These are phyloP conservation scores for Hirtodrosophila alboralis DNA, from an alignment of 2,888 invertebrate genomes.

Conservation along the genomic window DNA sequence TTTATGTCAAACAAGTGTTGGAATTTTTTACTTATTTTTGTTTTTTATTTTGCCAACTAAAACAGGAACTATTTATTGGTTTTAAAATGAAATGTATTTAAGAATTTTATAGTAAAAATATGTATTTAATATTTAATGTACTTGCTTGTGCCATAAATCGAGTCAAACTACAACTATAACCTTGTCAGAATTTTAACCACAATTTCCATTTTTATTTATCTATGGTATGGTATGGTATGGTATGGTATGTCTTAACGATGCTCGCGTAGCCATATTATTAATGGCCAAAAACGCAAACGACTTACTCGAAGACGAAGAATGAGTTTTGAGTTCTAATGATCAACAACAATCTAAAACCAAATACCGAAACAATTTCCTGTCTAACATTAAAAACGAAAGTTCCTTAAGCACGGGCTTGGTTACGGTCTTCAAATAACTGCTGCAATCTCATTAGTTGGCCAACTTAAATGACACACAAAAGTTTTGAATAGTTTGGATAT, in stretches of 20 bases:
- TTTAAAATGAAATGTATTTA: background rate
- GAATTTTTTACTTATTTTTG: slow-evolving; percentile 3
- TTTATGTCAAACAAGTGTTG: slow-evolving; percentile 55
- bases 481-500: slow-evolving; percentile 26
- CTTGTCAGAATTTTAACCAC: slow-evolving; percentile 42
- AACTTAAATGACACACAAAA: slow-evolving; percentile 54
- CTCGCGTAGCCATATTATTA: slow-evolving; percentile 44
- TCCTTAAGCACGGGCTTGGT: slow-evolving; percentile 32
- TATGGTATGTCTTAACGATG: slow-evolving; percentile 51
- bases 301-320: slow-evolving; percentile 16
- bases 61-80: background rate
- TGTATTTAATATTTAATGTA: no score
- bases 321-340: slow-evolving; percentile 70
- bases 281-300: slow-evolving; percentile 40
- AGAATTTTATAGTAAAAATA: slow-evolving; percentile 2
- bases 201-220: slow-evolving; percentile 33
- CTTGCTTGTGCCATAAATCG: no score
- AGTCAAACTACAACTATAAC: slow-evolving; percentile 15
- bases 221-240: no score
- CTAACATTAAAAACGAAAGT: slow-evolving; percentile 68
- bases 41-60: background rate
- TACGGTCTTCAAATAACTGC: slow-evolving; percentile 9
- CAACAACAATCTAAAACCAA: slow-evolving; percentile 25
- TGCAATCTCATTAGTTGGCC: slow-evolving; percentile 55
- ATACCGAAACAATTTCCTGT: slow-evolving; percentile 66